Evolutionary conservation across 2,888 invertebrate species (phyloP).

Genomic region (Ommatoiulus sabulosus): DNA sequence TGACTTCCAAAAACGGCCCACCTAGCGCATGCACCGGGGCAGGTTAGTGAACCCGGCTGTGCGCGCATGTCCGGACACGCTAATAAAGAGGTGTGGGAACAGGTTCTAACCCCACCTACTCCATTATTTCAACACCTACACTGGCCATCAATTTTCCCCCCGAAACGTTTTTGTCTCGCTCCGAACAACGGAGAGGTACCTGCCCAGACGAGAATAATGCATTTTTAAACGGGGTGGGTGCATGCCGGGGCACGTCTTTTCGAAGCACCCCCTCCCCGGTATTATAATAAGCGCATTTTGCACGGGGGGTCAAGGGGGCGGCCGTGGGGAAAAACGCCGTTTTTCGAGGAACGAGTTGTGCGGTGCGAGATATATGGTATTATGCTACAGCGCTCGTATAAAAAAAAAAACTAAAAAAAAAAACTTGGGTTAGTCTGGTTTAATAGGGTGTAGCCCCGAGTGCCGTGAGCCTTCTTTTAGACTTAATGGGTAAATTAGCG

Average conservation of each 20-base stretch:
- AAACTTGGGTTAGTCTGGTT: neutral
- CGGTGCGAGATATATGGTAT: neutral
- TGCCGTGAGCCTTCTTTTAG: neutral
- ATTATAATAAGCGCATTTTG: slow-evolving; percentile 20
- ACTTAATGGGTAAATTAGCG: slow-evolving; percentile 27
- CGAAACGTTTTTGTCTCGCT: slow-evolving; percentile 8
- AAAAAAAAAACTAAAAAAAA: neutral
- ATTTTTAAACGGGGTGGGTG: slow-evolving; percentile 38
- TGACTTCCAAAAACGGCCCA: slow-evolving; percentile 35
- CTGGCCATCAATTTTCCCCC: slow-evolving; percentile 1
- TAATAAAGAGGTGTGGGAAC: slow-evolving; percentile 43
- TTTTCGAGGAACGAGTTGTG: slow-evolving; percentile 22
- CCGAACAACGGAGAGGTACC: slow-evolving; percentile 31
- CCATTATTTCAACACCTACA: slow-evolving; percentile 43
- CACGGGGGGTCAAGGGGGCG: neutral
- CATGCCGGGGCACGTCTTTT: neutral
- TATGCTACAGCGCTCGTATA: neutral
- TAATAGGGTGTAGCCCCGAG: slow-evolving; percentile 6
- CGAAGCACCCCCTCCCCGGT: neutral
- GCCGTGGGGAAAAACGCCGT: slow-evolving; percentile 11
- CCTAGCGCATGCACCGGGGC: slow-evolving; percentile 19
- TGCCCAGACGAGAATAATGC: neutral
- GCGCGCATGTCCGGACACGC: slow-evolving; percentile 38
- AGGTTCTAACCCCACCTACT: slow-evolving; percentile 43
- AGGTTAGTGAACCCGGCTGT: slow-evolving; percentile 40